Evolutionary conservation across 1,140 invertebrate genomes (phyloP).

Genomic region (Lamellibrachia luymesi): DNA sequence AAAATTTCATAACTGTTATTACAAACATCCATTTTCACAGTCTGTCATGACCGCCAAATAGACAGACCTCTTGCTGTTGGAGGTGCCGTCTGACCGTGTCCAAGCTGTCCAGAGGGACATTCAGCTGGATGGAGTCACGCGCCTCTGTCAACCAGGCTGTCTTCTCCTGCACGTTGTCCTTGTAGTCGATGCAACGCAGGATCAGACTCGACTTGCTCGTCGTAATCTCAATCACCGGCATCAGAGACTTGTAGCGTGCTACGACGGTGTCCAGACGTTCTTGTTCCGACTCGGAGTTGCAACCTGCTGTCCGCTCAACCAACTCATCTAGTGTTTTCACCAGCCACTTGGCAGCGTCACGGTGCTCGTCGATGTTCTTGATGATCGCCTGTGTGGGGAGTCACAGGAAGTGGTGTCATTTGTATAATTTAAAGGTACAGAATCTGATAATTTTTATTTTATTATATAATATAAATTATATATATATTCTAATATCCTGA

Average conservation of each 20-base stretch:
- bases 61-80: constrained; percentile 48
- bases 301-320: constrained; percentile 75
- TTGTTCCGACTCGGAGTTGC: constrained; percentile 71
- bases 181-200: constrained; percentile 87
- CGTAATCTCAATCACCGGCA: constrained; percentile 87
- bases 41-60: neutral
- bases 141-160: constrained; percentile 53
- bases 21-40: neutral
- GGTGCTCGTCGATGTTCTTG: constrained; percentile 81
- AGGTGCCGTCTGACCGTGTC: constrained; percentile 72
- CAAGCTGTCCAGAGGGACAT: constrained; percentile 69
- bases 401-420: constrained; percentile 28
- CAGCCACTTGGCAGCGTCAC: constrained; percentile 92
- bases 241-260: constrained; percentile 72
- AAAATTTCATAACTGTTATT: neutral
- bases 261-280: constrained; percentile 79
- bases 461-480: too few relatives aligned
- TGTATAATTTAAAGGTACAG: neutral
- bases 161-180: constrained; percentile 82
- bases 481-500: too few relatives aligned
- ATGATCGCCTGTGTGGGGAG: constrained; percentile 71
- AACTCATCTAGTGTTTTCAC: constrained; percentile 85
- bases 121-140: constrained; percentile 64
- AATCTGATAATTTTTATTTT: too few relatives aligned
- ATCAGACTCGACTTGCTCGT: constrained; percentile 88